Evolutionary conservation across 2,797 vertebrate genomes (phyloP), one percentile per base, ranked within the genome.

Genomic region (Pelochelys cantorii): DNA sequence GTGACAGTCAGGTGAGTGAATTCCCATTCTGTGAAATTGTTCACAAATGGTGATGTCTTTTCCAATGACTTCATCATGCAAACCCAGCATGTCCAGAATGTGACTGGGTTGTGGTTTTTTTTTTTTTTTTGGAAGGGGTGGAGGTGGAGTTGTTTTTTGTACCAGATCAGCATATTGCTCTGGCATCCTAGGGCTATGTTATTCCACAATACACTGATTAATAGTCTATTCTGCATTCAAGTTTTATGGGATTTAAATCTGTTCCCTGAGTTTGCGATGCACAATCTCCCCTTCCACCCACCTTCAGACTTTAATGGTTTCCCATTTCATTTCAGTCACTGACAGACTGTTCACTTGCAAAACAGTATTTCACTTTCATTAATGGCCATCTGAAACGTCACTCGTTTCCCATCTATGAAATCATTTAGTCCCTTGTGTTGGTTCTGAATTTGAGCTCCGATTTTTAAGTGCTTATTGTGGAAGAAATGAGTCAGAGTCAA

Each of bases 101-200:
- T n/a, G 25, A 42, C 65, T 83, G 29, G 12, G 37, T 88, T n/a
- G n/a, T n/a, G n/a, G n/a, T n/a, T n/a, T n/a, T n/a, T n/a, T n/a
- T n/a, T n/a, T n/a, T n/a, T 80, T 75, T 85, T 54, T 60, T n/a
- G 31, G 62, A 15, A n/a, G 31, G 31, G 31, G 42, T 48, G 31
- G 31, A 65, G 31, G 13, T 7, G 62, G 7, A 17, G 17, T 5
- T 65, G 60, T 6, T 65, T 31, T 93, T 74, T 80, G 18, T 52
- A 90, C 86, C 62, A 60, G 34, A 68, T 88, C 53, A 48, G 68
- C 34, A 42, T 4, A 48, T 27, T 80, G 53, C 79, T 88, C 79
- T 37, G 11, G 18, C 68, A 59, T 17, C 18, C 7, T 57, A 48
- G 75, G 0, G 0, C 62, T 82, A 1, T 1, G 56, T 17, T 62